Percentiles rank a stretch among this genome's conserved stretches.
phyloP scores from a whole-genome alignment of 2,888 invertebrate genomes.

The Drosophila diplacantha region DNA sequence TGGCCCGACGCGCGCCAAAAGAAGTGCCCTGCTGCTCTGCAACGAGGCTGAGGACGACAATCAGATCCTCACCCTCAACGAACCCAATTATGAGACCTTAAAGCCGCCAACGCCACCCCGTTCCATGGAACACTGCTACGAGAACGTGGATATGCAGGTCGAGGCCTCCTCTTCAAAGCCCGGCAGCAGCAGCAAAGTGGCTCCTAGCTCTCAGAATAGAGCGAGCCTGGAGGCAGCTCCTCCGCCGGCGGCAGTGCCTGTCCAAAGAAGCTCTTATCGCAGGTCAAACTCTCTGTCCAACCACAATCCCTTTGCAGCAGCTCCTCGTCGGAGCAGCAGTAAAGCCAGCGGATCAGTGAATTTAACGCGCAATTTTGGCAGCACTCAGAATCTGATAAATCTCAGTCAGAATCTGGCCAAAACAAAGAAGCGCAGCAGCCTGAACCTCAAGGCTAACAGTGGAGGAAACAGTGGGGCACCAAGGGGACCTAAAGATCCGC shows the following conservation, averaged over 20 bases:
- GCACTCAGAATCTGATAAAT: constrained; percentile 77
- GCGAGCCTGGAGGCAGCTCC: constrained; percentile 52
- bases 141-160: constrained; percentile 57
- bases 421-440: constrained; percentile 77
- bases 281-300: constrained; percentile 75
- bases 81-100: constrained; percentile 77
- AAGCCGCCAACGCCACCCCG: constrained; percentile 63
- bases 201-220: constrained; percentile 71
- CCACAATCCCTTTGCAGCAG: constrained; percentile 69
- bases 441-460: constrained; percentile 73
- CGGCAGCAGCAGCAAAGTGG: constrained; percentile 58
- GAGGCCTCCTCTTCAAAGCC: constrained; percentile 47
- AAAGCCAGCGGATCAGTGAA: constrained; percentile 70
- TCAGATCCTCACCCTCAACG: constrained; percentile 74
- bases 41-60: constrained; percentile 74
- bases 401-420: constrained; percentile 76
- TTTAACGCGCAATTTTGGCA: constrained; percentile 76
- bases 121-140: constrained; percentile 60
- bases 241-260: constrained; percentile 23
- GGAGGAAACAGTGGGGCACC: constrained; percentile 33
- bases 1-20: constrained; percentile 64
- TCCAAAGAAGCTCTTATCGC: constrained; percentile 62
- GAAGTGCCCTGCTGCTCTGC: constrained; percentile 74
- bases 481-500: constrained; percentile 71
- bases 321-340: constrained; percentile 62